Conservation (phyloP, 2,888 invertebrate species). For the Papilio protenor region DNA sequence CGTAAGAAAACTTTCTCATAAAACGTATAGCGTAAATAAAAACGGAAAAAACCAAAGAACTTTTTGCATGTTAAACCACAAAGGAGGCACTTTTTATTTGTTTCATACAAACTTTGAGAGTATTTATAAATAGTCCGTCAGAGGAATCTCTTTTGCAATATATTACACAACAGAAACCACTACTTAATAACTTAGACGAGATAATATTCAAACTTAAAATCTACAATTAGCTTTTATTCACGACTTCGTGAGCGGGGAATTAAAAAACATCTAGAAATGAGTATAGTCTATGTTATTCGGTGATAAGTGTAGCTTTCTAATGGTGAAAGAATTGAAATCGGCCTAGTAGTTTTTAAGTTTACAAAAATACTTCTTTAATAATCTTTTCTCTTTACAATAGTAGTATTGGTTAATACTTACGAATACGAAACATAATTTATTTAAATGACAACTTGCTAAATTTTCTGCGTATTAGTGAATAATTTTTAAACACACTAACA, state of each 20-base stretch:
- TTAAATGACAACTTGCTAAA: too few species aligned
- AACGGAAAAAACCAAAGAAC: background rate
- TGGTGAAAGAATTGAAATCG: too few species aligned
- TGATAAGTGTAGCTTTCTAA: too few species aligned
- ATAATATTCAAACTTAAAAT: background rate
- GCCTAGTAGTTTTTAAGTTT: too few species aligned
- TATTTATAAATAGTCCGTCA: background rate
- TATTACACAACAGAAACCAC: slow-evolving; percentile 7
- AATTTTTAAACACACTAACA: too few species aligned
- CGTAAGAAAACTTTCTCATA: slow-evolving; percentile 14
- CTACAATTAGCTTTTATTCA: background rate
- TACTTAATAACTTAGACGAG: background rate
- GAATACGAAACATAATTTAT: too few species aligned
- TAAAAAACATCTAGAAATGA: too few species aligned
- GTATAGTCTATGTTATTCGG: too few species aligned
- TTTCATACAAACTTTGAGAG: background rate
- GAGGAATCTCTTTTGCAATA: background rate
- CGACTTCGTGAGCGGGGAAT: too few species aligned
- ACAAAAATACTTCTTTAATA: background rate
- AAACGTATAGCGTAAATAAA: slow-evolving; percentile 17
- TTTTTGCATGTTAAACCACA: background rate
- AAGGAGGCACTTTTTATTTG: slow-evolving; percentile 6
- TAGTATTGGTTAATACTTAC: too few species aligned
- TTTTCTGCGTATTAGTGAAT: too few species aligned
- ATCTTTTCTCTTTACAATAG: too few species aligned